Conservation (phyloP, 2,113 vertebrate species). For the Lucifuga dentata region DNA sequence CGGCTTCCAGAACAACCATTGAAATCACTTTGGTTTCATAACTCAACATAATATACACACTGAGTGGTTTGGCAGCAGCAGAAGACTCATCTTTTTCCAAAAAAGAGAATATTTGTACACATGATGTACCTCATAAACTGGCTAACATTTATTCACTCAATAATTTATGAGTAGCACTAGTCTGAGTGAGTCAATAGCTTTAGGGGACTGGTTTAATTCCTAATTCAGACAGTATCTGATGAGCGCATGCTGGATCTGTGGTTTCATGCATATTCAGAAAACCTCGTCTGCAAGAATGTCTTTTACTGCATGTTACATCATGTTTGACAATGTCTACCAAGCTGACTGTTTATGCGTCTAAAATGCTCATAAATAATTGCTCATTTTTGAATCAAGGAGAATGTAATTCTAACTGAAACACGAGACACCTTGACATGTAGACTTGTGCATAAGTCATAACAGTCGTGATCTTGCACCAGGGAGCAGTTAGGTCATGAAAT, state of each 20-base stretch:
- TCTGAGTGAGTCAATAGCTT: conserved; percentile 34
- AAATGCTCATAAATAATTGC: conserved; percentile 71
- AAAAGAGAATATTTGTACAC: conserved; percentile 6
- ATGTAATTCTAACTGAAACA: conserved; percentile 54
- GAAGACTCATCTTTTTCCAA: conserved; percentile 24
- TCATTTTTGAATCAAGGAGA: conserved; percentile 10
- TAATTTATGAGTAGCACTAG: conserved; percentile 44
- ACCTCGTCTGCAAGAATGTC: conserved; percentile 21
- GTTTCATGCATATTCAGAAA: conserved; percentile 35
- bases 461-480: conserved; percentile 23
- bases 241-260: conserved; percentile 41
- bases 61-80: conserved; percentile 27
- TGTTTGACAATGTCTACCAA: conserved; percentile 20
- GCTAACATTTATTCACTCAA: conserved; percentile 50
- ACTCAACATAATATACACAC: conserved; percentile 24
- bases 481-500: conserved; percentile 14
- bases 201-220: conserved; percentile 38
- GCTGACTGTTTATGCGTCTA: conserved; percentile 22
- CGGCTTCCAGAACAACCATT: conserved; percentile 5
- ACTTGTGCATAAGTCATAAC: conserved; percentile 55
- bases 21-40: conserved; percentile 9
- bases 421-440: conserved; percentile 36
- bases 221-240: conserved; percentile 46
- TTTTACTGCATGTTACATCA: conserved; percentile 15
- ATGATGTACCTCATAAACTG: conserved; percentile 39